Evolutionary conservation across 1,140 invertebrate genomes (phyloP).

Genomic region (Stegodyphus dumicola): DNA sequence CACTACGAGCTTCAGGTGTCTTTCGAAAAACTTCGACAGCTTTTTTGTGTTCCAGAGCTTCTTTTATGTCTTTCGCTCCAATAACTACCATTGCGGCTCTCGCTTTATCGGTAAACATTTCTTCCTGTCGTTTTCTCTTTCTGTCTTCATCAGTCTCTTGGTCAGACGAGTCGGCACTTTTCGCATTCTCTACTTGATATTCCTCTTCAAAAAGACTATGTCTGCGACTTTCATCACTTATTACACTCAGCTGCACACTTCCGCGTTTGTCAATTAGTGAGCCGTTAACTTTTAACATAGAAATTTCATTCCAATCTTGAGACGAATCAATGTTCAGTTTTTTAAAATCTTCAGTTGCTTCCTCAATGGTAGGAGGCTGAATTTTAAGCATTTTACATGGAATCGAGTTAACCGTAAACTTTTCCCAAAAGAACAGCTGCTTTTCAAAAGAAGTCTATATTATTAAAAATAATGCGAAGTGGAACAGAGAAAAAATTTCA

Average conservation of each 20-base stretch:
- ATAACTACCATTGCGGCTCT: slow-evolving; percentile 33
- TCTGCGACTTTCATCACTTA: slow-evolving; percentile 16
- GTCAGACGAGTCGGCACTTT: neutral
- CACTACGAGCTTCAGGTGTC: slow-evolving; percentile 28
- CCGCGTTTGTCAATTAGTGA: neutral
- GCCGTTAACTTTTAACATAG: neutral
- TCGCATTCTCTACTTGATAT: neutral
- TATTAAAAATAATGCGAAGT: too few relatives aligned
- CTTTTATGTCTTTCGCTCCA: slow-evolving; percentile 43
- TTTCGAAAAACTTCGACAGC: slow-evolving; percentile 22
- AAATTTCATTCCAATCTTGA: slow-evolving; percentile 20
- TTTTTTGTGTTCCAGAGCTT: slow-evolving; percentile 37
- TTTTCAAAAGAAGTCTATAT: too few relatives aligned
- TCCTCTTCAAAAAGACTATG: slow-evolving; percentile 14
- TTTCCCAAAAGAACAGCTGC: too few relatives aligned
- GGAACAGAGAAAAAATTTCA: too few relatives aligned
- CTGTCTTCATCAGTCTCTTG: neutral
- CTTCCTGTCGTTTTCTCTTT: slow-evolving; percentile 2
- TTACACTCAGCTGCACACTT: slow-evolving; percentile 5
- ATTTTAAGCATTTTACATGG: too few relatives aligned
- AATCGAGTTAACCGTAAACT: too few relatives aligned
- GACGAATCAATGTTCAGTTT: neutral
- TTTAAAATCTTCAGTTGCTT: too few relatives aligned
- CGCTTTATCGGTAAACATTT: slow-evolving; percentile 35
- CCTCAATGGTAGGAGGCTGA: too few relatives aligned